phyloP scores from a whole-genome alignment of 2,113 vertebrate genomes.

The Apodemus sylvaticus region DNA sequence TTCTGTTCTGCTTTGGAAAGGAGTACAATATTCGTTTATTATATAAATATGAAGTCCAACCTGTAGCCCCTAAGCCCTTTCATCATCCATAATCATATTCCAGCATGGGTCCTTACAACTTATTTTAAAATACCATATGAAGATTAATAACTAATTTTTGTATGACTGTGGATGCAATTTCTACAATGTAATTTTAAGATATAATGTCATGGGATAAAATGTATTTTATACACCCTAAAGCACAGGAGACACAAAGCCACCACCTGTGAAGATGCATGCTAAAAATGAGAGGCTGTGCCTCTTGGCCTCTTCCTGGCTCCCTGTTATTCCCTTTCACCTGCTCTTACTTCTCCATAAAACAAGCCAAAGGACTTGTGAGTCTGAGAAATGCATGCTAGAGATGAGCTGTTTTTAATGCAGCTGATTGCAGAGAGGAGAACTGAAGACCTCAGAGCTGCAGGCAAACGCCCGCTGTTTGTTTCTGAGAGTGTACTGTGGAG shows the following conservation, averaged over 20 bases:
- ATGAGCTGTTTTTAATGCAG: not conserved
- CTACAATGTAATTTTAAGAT: not conserved
- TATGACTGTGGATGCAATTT: not conserved
- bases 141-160: not conserved
- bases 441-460: not conserved
- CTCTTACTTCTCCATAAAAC: not conserved
- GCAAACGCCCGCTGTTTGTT: not conserved
- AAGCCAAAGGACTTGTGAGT: not conserved
- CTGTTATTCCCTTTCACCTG: not conserved
- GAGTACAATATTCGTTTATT: not conserved
- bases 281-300: not conserved
- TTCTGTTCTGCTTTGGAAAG: slow-evolving; percentile 6
- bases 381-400: not conserved
- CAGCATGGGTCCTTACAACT: not conserved
- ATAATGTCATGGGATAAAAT: not conserved
- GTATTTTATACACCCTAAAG: not conserved
- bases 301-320: not conserved
- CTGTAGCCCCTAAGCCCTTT: not conserved
- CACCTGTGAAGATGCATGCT: not conserved
- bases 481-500: not conserved
- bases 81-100: not conserved
- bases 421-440: not conserved
- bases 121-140: not conserved
- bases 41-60: not conserved
- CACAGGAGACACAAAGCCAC: not conserved